A percentile compares a stretch with the other conserved stretches of the same genome.
These are phyloP conservation scores for Parasteatoda lunata DNA, from an alignment of 2,888 invertebrate species.

Conservation along the genomic window DNA sequence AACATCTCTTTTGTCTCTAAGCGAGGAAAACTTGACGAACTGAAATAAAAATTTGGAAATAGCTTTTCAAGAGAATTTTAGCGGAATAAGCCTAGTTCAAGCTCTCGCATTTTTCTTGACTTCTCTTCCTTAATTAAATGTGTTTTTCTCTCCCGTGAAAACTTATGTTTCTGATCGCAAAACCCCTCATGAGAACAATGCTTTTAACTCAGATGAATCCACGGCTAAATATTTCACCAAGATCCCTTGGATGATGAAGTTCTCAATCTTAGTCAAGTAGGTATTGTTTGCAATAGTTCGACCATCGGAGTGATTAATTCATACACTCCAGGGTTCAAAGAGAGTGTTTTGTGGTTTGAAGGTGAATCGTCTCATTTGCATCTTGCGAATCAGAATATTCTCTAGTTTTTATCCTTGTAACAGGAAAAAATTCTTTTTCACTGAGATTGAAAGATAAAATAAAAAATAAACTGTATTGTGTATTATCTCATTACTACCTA, in stretches of 20 bases:
- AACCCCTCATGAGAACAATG: slow-evolving; percentile 9
- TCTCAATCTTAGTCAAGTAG: slow-evolving; percentile 20
- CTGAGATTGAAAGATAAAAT: no score
- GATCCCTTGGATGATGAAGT: not conserved
- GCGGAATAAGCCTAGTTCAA: slow-evolving; percentile 9
- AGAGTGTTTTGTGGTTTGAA: not conserved
- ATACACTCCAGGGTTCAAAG: slow-evolving; percentile 1
- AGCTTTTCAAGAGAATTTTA: slow-evolving; percentile 7
- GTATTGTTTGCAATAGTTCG: slow-evolving; percentile 36
- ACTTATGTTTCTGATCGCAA: slow-evolving; percentile 22
- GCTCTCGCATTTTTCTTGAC: slow-evolving; percentile 14
- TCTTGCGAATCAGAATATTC: slow-evolving; percentile 6
- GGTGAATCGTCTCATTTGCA: slow-evolving; percentile 26
- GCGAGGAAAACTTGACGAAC: slow-evolving; percentile 34
- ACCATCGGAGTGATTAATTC: slow-evolving; percentile 36
- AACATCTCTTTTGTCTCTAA: slow-evolving; percentile 25
- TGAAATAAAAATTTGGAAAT: slow-evolving; percentile 36
- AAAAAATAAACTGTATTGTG: no score
- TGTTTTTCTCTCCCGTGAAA: slow-evolving; percentile 23
- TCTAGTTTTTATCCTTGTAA: not conserved
- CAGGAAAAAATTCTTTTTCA: no score
- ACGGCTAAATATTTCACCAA: no score
- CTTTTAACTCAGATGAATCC: no score
- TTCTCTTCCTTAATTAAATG: slow-evolving; percentile 31
- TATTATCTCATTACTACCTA: no score